Evolutionary conservation across 2,797 vertebrate species (phyloP), one percentile per base, ranked within the genome.

Genomic region (Gila robusta): DNA sequence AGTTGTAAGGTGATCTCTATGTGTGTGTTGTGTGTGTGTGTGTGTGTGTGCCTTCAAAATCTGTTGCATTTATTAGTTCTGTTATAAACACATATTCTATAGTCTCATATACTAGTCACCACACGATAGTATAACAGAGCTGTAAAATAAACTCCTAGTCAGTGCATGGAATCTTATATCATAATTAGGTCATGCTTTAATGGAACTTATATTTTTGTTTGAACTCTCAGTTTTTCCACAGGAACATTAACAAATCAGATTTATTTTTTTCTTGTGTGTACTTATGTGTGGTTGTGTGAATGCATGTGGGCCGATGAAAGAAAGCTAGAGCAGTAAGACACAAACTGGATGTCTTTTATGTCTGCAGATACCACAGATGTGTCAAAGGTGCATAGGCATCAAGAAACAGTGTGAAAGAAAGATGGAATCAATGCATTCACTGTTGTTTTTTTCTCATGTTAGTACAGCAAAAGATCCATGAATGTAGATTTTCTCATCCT

Each of bases 241-340:
- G 74, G 62, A 79, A 67, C 67, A 73, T 49, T 54, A 9, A 49
- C 16, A 70, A 69, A 49, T 77, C 62, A 21, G 39, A 82, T 69
- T 74, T 16, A 37, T 49, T 81, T 39, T 56, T 52, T 59, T 78
- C 32, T 72, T 67, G 26, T 79, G 37, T 88, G 39, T 80, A 10
- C 72, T 56, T 72, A 35, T 83, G 70, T 79, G 80, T 64, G 64
- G 84, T 74, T 87, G 81, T 81, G 56, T 66, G 72, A 70, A 44
- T 79, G 81, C 69, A 47, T 76, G 44, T 84, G 54, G 85, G 84
- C 39, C 28, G 86, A 88, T 88, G 56, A 86, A 88, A 87, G 83
- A 59, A 73, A 54, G 47, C 83, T 79, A 47, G 26, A 21, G 87
- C 78, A 70, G 88, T 79, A 84, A 77, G 84, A 77, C 72, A 80